These are phyloP conservation scores for Acipenser ruthenus DNA, from an alignment of 2,797 vertebrate species.

Conservation along the genomic window DNA sequence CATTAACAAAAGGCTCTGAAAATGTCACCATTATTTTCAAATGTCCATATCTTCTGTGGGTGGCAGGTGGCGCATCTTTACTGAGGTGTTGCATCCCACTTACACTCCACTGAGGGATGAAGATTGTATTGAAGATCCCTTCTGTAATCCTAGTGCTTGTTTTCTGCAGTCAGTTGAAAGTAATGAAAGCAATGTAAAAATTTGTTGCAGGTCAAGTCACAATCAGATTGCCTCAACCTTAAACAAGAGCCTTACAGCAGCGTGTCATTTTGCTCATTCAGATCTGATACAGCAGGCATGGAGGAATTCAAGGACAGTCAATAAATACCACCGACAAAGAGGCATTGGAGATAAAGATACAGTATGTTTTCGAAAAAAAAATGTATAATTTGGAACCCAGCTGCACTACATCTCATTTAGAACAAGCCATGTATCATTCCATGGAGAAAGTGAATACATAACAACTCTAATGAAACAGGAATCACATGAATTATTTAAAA, in stretches of 20 bases:
- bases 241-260: neutral
- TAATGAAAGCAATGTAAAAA: neutral
- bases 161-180: neutral
- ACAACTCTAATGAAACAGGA: too few species aligned
- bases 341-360: too few species aligned
- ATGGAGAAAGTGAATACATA: too few species aligned
- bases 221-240: slow-evolving; percentile 12
- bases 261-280: slow-evolving; percentile 3
- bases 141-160: neutral
- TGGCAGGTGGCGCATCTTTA: too few species aligned
- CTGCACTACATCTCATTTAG: neutral
- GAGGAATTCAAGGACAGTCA: neutral
- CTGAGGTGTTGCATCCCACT: neutral
- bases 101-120: neutral
- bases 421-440: neutral
- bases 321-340: slow-evolving; percentile 2
- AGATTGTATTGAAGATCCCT: neutral
- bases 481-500: too few species aligned
- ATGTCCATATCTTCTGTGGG: too few species aligned
- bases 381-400: neutral
- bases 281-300: slow-evolving; percentile 5
- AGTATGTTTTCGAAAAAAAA: neutral
- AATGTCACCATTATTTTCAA: too few species aligned
- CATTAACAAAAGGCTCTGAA: too few species aligned
- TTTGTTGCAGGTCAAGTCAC: slow-evolving; percentile 6